Percentiles rank a stretch among this genome's conserved stretches.
Evolutionary conservation across 2,797 vertebrate species (phyloP).

Genomic region (Pseudochirops cupreus): DNA sequence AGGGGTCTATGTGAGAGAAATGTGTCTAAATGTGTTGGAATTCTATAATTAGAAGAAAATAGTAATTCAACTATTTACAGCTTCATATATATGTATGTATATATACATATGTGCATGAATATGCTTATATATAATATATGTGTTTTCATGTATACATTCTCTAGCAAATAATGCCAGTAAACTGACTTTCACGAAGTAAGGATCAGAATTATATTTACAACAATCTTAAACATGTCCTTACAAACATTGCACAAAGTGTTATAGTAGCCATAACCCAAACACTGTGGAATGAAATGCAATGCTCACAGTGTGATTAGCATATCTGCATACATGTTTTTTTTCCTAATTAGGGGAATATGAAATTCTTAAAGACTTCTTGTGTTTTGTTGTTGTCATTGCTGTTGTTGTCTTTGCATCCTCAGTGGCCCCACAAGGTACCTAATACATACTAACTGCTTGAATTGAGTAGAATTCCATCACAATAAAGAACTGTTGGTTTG

Average conservation of each 20-base stretch:
- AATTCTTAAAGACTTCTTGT: not conserved
- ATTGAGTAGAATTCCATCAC: not conserved
- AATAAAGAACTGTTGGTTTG: not conserved
- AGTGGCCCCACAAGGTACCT: not conserved
- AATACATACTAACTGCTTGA: not conserved
- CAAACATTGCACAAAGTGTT: not conserved
- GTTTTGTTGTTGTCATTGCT: not conserved
- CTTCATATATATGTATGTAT: not conserved
- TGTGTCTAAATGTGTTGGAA: not conserved
- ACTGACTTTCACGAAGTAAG: not conserved
- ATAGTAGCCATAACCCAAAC: not conserved
- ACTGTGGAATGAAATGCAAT: not conserved
- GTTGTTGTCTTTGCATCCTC: not conserved
- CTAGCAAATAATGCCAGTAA: not conserved
- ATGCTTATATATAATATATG: not conserved
- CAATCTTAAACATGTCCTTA: not conserved
- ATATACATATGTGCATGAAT: not conserved
- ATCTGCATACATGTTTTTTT: not conserved
- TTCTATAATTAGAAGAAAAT: not conserved
- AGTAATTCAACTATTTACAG: not conserved
- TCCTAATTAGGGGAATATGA: not conserved
- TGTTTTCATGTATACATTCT: not conserved
- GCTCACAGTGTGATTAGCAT: not conserved
- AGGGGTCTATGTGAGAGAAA: not conserved
- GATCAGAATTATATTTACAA: not conserved